phyloP scores from a whole-genome alignment of 2,113 vertebrate species.

The Equus przewalskii region DNA sequence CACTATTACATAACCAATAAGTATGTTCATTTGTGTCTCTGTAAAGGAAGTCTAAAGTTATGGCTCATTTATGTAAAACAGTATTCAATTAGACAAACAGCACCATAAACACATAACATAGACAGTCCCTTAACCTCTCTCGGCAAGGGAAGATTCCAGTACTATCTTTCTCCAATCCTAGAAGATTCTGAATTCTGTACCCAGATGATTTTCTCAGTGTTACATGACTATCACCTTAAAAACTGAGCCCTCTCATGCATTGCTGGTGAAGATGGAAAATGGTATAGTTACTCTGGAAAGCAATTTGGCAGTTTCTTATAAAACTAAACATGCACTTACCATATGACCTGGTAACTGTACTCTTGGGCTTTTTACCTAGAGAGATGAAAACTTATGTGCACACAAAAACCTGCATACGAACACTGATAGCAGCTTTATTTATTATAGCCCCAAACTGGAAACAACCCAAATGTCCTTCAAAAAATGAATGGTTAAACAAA shows the following conservation, averaged over 20 bases:
- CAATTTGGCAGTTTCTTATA: neutral
- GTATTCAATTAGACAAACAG: neutral
- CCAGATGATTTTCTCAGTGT: neutral
- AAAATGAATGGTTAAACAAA: neutral
- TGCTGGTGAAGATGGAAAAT: neutral
- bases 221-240: neutral
- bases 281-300: neutral
- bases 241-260: neutral
- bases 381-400: neutral
- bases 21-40: neutral
- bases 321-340: neutral
- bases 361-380: neutral
- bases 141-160: neutral
- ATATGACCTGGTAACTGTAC: neutral
- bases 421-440: neutral
- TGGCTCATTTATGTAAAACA: constrained; percentile 10
- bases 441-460: neutral
- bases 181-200: neutral
- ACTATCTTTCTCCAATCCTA: neutral
- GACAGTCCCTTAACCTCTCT: neutral
- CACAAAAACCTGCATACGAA: neutral
- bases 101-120: neutral
- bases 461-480: neutral
- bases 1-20: neutral
- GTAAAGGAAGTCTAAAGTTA: neutral